Conservation (phyloP, 2,888 invertebrate species). For the Hylaea fasciaria region DNA sequence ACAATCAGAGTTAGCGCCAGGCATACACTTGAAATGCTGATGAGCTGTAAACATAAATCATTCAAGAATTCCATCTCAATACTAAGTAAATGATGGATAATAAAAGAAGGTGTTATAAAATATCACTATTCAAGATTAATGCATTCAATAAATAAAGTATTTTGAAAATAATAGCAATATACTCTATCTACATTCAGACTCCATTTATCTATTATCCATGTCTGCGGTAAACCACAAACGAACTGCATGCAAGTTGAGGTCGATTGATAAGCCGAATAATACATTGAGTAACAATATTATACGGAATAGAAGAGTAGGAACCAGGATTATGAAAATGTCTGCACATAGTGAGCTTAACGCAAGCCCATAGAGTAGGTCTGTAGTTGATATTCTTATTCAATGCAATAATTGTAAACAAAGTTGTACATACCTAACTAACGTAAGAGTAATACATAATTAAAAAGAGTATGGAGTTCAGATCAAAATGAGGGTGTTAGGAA, state of each 20-base stretch:
- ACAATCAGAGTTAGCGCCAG: constrained; percentile 87
- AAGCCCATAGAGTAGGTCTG: not conserved
- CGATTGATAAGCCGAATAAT: not conserved
- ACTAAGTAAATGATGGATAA: not conserved
- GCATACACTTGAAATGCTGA: constrained; percentile 87
- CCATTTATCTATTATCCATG: not conserved
- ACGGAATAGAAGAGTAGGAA: not conserved
- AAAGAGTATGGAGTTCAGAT: too few relatives aligned
- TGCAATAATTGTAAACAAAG: not conserved
- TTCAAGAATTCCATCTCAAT: not conserved
- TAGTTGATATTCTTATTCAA: constrained; percentile 1
- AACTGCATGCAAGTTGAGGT: not conserved
- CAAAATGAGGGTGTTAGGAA: too few relatives aligned
- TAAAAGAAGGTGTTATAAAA: not conserved
- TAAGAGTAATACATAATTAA: too few relatives aligned
- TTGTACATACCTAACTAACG: not conserved
- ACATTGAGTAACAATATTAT: not conserved
- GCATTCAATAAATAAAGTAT: too few relatives aligned
- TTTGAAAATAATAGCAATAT: too few relatives aligned
- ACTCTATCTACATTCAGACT: too few relatives aligned
- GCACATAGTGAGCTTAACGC: not conserved
- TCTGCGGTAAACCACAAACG: not conserved
- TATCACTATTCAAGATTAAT: not conserved
- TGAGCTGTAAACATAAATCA: constrained; percentile 62
- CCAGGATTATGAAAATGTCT: not conserved